Evolutionary conservation across 2,113 vertebrate species (phyloP).

Genomic region (Dipodomys spectabilis): DNA sequence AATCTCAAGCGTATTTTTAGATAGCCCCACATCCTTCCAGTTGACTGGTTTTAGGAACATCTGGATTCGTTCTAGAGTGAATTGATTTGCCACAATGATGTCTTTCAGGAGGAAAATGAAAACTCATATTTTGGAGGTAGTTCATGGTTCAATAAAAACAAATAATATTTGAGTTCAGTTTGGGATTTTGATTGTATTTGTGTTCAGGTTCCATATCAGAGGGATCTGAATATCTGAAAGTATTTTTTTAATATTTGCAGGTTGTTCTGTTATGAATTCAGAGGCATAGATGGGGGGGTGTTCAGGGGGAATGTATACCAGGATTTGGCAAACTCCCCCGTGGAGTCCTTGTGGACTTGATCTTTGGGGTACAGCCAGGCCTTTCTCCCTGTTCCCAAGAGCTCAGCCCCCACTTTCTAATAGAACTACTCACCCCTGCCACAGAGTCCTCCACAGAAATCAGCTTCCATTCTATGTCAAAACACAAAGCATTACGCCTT

Average conservation of each 20-base stretch:
- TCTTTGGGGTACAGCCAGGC: background rate
- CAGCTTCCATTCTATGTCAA: background rate
- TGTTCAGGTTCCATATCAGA: background rate
- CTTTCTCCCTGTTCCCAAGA: background rate
- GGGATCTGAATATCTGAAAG: constrained; percentile 18
- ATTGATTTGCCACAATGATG: constrained; percentile 31
- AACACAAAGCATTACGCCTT: background rate
- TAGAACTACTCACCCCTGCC: background rate
- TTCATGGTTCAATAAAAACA: constrained; percentile 21
- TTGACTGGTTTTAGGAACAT: constrained; percentile 59
- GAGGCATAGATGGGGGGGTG: background rate
- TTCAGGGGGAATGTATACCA: background rate
- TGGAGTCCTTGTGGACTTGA: background rate
- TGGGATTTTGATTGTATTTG: constrained; percentile 33
- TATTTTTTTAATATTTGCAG: background rate
- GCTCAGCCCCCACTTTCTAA: background rate
- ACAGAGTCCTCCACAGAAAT: background rate
- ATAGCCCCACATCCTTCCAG: constrained; percentile 42
- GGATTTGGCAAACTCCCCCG: background rate
- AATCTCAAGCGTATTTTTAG: constrained; percentile 29
- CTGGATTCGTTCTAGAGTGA: constrained; percentile 58
- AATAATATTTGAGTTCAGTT: background rate
- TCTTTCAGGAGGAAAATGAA: constrained; percentile 65
- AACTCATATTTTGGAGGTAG: constrained; percentile 45
- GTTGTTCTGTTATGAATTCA: background rate